These are phyloP conservation scores for Melanotus villosus DNA, from an alignment of 2,888 invertebrate species.

Conservation along the genomic window DNA sequence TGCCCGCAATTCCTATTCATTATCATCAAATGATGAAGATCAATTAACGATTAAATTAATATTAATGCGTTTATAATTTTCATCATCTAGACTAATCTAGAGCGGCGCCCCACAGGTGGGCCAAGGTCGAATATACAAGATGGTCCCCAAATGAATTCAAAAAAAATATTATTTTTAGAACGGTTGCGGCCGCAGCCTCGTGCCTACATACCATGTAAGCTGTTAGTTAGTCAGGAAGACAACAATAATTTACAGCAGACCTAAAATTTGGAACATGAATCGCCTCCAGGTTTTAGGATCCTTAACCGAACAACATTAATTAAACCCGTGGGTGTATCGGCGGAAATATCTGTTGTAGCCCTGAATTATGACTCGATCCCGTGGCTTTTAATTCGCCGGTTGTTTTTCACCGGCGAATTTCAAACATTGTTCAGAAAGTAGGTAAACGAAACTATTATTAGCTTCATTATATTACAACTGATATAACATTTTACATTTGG, in stretches of 20 bases:
- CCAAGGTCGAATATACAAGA: not conserved
- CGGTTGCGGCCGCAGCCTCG: no score
- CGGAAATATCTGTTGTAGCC: not conserved
- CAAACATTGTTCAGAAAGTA: no score
- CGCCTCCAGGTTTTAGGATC: not conserved
- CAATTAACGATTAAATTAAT: no score
- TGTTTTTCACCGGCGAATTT: not conserved
- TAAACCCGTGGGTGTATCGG: not conserved
- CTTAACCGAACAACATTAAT: not conserved
- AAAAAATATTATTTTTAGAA: slow-evolving; percentile 4
- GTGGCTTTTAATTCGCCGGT: not conserved
- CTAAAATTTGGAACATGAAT: slow-evolving; percentile 3
- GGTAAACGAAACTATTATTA: not conserved
- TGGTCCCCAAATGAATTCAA: no score
- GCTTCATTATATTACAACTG: not conserved
- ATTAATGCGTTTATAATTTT: no score
- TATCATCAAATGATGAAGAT: no score
- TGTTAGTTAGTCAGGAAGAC: not conserved
- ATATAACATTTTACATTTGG: not conserved
- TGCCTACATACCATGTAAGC: not conserved
- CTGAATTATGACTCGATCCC: not conserved
- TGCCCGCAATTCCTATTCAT: no score
- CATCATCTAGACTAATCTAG: no score
- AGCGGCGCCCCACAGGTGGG: no score
- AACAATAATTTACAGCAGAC: not conserved